phyloP scores from a whole-genome alignment of 1,140 invertebrate species.

The Caerostris extrusa region DNA sequence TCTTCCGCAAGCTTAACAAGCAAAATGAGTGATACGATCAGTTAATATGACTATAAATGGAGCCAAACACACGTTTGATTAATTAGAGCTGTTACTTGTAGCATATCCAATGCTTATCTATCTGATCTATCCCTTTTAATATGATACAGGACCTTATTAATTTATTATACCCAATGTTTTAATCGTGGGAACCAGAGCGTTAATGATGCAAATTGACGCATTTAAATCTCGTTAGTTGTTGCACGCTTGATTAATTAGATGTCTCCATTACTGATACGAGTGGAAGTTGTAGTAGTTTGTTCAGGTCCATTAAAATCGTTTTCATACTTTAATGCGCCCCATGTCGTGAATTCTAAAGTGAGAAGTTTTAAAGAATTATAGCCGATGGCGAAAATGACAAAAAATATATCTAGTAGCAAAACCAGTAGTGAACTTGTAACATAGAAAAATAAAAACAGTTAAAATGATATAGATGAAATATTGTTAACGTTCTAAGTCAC shows the following conservation, averaged over 20 bases:
- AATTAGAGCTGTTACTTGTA: background rate
- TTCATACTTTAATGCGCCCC: no score
- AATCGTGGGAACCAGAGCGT: conserved; percentile 19
- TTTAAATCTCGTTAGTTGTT: background rate
- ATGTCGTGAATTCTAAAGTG: no score
- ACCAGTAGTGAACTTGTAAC: no score
- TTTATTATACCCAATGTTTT: conserved; percentile 12
- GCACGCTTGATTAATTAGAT: conserved; percentile 1
- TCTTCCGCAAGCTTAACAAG: background rate
- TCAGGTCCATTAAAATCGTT: no score
- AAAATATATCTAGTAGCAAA: no score
- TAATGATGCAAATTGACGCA: conserved; percentile 42
- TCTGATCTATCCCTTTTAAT: background rate
- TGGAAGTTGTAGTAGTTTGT: background rate
- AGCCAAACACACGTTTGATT: background rate
- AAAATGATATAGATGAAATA: no score
- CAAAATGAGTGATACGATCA: background rate
- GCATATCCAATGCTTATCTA: conserved; percentile 18
- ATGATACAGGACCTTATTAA: background rate
- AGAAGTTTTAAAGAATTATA: no score
- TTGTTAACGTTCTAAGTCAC: no score
- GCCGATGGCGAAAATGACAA: no score
- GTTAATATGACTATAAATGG: background rate
- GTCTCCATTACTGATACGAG: background rate
- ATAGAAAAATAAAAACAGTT: no score